Evolutionary conservation across 1,140 invertebrate species (phyloP).

Genomic region (Melanaphis sacchari): DNA sequence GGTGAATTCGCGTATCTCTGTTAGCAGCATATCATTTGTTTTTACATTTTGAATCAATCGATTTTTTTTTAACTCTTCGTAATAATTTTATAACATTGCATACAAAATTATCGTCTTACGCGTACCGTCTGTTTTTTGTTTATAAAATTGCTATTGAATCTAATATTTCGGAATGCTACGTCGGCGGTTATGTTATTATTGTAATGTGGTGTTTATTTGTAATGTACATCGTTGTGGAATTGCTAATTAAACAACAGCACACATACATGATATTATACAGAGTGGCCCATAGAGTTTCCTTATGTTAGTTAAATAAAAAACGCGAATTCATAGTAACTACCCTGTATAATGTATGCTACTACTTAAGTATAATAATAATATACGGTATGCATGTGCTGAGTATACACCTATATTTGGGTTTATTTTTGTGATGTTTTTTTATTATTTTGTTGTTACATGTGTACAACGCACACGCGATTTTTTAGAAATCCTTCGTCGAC

Average conservation of each 20-base stretch:
- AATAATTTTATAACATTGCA: not conserved
- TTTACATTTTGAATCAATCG: not conserved
- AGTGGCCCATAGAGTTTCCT: not conserved
- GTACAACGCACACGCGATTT: constrained; percentile 11
- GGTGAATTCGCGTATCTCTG: not conserved
- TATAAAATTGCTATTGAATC: not conserved
- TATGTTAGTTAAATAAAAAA: not conserved
- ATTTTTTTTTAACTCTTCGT: not conserved
- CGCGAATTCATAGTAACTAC: not conserved
- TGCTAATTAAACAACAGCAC: not conserved
- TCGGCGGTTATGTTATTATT: not conserved
- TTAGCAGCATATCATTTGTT: not conserved
- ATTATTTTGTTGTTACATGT: not conserved
- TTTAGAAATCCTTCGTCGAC: not conserved
- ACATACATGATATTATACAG: not conserved
- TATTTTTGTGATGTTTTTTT: not conserved
- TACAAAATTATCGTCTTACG: not conserved
- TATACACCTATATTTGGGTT: not conserved
- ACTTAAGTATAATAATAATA: not conserved
- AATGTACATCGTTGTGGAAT: not conserved
- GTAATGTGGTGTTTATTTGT: not conserved
- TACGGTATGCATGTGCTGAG: not conserved
- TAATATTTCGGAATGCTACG: constrained; percentile 13
- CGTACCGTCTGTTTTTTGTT: not conserved
- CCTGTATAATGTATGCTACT: not conserved